phyloP scores from a whole-genome alignment of 2,888 invertebrate genomes.

The Oscheius sp. region DNA sequence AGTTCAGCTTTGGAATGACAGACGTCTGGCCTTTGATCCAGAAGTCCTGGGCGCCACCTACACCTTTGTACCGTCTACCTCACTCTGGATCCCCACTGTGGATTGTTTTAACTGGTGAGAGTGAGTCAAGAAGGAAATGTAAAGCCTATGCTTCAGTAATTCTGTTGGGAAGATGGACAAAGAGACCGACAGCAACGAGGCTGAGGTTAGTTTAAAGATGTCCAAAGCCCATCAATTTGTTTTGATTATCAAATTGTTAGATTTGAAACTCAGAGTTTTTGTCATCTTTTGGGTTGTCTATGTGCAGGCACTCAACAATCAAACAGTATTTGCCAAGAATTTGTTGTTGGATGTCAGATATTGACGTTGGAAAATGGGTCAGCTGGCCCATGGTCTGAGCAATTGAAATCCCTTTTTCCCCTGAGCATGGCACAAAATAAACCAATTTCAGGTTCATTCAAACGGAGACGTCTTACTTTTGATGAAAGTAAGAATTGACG shows the following conservation, averaged over 20 bases:
- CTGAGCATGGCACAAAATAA: no score
- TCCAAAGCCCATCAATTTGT: no score
- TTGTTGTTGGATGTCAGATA: no score
- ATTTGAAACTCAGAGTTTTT: no score
- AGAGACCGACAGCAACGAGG: slow-evolving; percentile 2
- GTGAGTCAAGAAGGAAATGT: background rate
- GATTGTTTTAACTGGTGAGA: slow-evolving; percentile 2
- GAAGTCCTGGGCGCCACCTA: background rate
- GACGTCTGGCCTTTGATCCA: background rate
- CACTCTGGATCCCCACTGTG: background rate
- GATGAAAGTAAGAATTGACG: background rate
- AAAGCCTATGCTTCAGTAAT: background rate
- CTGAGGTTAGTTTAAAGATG: background rate
- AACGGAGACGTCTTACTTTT: background rate
- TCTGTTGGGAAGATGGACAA: background rate
- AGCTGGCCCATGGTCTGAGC: no score
- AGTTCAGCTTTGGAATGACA: background rate
- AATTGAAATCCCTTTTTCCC: no score
- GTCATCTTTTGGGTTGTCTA: no score
- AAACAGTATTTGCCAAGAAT: no score
- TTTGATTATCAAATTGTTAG: no score
- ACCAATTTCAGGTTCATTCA: background rate
- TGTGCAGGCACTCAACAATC: no score
- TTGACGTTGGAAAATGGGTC: no score
- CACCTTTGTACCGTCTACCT: background rate